Base-by-base conservation (phyloP, 2,888 invertebrate species). In the Hemistola chrysoprasaria region DNA sequence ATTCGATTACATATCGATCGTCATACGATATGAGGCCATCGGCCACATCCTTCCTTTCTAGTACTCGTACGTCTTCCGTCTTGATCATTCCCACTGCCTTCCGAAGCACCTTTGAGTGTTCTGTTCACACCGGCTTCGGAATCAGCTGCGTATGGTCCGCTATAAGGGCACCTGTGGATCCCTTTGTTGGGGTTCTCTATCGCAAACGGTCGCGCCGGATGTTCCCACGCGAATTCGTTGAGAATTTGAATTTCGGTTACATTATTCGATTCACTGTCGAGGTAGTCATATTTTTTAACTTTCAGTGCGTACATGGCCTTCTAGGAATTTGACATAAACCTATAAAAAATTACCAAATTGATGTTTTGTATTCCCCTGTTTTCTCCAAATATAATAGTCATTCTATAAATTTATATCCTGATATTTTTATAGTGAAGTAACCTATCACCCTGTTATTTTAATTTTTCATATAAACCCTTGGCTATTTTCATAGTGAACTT, bases 221-320 rank as follows among this genome's bases (percentile, higher is more conserved):
- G 74, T 85, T 86, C 86, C 79, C 86, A 84, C 82, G 82, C 65
- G 58, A 62, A 56, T 53, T 61, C 54, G 53, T 58, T 62, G 59
- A 16, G 6, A 28, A 11, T 50, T 42, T 6, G 24, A 40, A 47
- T 40, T 40, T 32, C 10, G 32, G 31, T 23, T 21, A 16, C 10
- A 27, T 10, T 26, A n/a, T n/a, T 16, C 16, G 16, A 16, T 16
- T 16, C 16, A 16, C 16, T 16, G 16, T 16, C 4, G 4, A 3
- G 16, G 4, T 16, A 2, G 16, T 16, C 3, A 4, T 3, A 16
- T 4, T 16, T 16, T n/a, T n/a, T n/a, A n/a, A n/a, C n/a, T n/a
- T n/a, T n/a, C n/a, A n/a, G n/a, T n/a, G n/a, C n/a, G n/a, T n/a
- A n/a, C n/a, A n/a, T n/a, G n/a, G n/a, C n/a, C n/a, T n/a, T n/a